Evolutionary conservation across 2,113 vertebrate genomes (phyloP).

Genomic region (Phyllostomus discolor): DNA sequence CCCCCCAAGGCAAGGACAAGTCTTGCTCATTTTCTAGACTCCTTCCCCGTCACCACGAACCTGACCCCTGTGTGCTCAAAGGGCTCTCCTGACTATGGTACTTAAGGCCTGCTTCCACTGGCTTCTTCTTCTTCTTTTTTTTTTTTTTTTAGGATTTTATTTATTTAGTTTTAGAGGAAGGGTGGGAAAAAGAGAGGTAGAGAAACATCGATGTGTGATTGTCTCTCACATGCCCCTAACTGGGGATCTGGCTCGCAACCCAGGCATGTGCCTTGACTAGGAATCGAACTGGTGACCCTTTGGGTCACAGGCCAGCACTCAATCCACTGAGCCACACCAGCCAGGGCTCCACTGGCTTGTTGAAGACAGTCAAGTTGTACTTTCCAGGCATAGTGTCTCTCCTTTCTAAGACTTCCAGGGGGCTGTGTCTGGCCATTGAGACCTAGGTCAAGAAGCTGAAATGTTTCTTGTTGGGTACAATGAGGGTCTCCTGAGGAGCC

Average conservation of each 20-base stretch:
- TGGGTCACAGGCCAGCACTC: too few relatives aligned
- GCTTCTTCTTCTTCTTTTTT: not conserved
- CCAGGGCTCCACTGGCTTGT: not conserved
- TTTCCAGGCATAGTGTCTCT: not conserved
- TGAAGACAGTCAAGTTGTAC: not conserved
- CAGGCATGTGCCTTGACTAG: too few relatives aligned
- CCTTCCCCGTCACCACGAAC: not conserved
- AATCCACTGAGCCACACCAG: too few relatives aligned
- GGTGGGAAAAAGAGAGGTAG: too few relatives aligned
- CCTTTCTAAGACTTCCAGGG: conserved; percentile 19
- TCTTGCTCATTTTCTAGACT: not conserved
- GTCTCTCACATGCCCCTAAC: too few relatives aligned
- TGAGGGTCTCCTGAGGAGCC: not conserved
- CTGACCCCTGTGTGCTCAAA: not conserved
- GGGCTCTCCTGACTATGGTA: too few relatives aligned
- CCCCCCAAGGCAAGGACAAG: not conserved
- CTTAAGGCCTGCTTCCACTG: not conserved
- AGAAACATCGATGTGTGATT: too few relatives aligned
- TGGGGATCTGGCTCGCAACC: too few relatives aligned
- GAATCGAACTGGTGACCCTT: too few relatives aligned
- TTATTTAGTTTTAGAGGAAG: too few relatives aligned
- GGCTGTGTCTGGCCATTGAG: not conserved
- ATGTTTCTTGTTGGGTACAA: not conserved
- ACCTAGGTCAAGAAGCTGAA: not conserved
- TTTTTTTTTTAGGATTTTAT: too few relatives aligned